phyloP scores from a whole-genome alignment of 2,888 invertebrate species.

The Epiperipatus broadwayi region DNA sequence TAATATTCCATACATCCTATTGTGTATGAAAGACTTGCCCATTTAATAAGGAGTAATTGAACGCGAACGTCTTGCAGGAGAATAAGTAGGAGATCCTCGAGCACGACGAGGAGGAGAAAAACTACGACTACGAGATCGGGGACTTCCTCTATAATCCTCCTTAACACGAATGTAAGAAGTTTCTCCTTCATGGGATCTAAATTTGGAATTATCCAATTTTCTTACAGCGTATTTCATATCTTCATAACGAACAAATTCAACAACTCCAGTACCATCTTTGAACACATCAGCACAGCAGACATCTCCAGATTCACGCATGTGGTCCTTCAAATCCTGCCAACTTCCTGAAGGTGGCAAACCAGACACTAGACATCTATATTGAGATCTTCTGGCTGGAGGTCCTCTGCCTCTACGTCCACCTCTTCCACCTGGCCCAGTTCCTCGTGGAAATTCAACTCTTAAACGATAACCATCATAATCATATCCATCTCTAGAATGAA shows the following conservation, averaged over 20 bases:
- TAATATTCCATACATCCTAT: too few species aligned
- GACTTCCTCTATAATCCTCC: slow-evolving; percentile 59
- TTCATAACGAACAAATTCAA: slow-evolving; percentile 88
- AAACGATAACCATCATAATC: slow-evolving; percentile 95
- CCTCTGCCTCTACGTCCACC: slow-evolving; percentile 42
- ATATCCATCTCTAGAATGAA: slow-evolving; percentile 86
- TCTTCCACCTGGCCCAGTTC: slow-evolving; percentile 30
- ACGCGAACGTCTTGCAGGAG: slow-evolving; percentile 63
- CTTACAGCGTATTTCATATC: slow-evolving; percentile 99
- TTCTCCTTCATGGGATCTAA: slow-evolving; percentile 97
- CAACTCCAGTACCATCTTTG: slow-evolving; percentile 95
- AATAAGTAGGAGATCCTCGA: slow-evolving; percentile 79
- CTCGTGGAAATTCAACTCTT: slow-evolving; percentile 90
- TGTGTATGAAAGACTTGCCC: too few species aligned
- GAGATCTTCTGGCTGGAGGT: slow-evolving; percentile 78
- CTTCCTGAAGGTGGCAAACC: slow-evolving; percentile 74
- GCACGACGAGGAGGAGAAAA: slow-evolving; percentile 39
- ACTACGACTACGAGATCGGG: slow-evolving; percentile 24
- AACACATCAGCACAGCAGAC: slow-evolving; percentile 97
- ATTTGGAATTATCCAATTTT: slow-evolving; percentile 92
- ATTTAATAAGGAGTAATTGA: too few species aligned
- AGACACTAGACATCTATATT: slow-evolving; percentile 81
- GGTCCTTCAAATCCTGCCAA: slow-evolving; percentile 95
- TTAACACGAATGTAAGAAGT: slow-evolving; percentile 90
- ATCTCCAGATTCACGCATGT: slow-evolving; percentile 97